These are phyloP conservation scores for Microctonus brassicae DNA, from an alignment of 2,888 invertebrate species.

Conservation along the genomic window DNA sequence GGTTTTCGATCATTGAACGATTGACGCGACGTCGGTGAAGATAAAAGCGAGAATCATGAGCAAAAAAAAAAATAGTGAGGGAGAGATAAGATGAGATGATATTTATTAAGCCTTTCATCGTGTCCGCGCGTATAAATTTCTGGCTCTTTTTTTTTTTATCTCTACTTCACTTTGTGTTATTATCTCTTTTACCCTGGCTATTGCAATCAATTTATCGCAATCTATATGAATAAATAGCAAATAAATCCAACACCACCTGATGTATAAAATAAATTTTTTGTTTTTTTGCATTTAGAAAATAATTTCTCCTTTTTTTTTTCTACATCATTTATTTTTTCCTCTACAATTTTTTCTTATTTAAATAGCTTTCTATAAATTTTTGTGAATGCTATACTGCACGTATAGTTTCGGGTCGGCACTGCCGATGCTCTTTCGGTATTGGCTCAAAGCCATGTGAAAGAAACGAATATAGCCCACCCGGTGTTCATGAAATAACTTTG, in stretches of 20 bases:
- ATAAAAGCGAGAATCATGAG: slow-evolving; percentile 12
- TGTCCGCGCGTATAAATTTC: not conserved
- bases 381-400: not conserved
- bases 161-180: not conserved
- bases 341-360: not conserved
- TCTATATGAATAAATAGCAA: not conserved
- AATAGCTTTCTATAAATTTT: slow-evolving; percentile 5
- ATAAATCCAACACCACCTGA: not conserved
- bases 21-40: slow-evolving; percentile 8
- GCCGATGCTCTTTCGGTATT: slow-evolving; percentile 19
- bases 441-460: slow-evolving; percentile 19
- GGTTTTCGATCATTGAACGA: slow-evolving; percentile 1
- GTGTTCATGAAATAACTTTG: slow-evolving; percentile 26
- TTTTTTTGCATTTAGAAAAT: not conserved
- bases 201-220: slow-evolving; percentile 2
- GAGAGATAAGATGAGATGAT: slow-evolving; percentile 4
- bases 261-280: not conserved
- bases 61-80: not conserved
- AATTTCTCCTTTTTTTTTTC: not conserved
- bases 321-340: not conserved
- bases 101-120: slow-evolving; percentile 19
- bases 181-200: not conserved
- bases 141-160: not conserved
- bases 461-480: slow-evolving; percentile 23
- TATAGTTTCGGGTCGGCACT: not conserved